These are phyloP conservation scores for Belonocnema kinseyi DNA, from an alignment of 1,140 invertebrate genomes.

Conservation along the genomic window DNA sequence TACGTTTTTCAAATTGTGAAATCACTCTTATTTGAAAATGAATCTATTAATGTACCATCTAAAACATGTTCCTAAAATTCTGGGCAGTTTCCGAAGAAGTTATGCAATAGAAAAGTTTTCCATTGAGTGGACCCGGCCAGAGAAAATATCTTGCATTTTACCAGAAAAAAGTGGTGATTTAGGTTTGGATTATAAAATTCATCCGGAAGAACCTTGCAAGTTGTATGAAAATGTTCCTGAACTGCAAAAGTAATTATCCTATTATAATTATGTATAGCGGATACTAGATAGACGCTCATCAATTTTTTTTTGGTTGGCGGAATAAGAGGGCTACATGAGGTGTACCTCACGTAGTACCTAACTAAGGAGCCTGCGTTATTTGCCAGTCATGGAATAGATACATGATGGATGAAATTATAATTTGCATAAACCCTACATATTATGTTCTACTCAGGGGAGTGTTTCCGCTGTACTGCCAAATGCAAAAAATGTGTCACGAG, in stretches of 20 bases:
- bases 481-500: too few relatives aligned
- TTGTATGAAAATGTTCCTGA: slow-evolving; percentile 75
- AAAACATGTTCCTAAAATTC: not conserved
- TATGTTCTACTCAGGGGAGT: too few relatives aligned
- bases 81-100: not conserved
- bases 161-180: slow-evolving; percentile 79
- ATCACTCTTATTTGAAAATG: not conserved
- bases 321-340: too few relatives aligned
- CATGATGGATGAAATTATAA: too few relatives aligned
- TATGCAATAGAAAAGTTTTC: not conserved
- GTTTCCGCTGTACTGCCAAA: too few relatives aligned
- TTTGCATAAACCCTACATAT: too few relatives aligned
- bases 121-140: slow-evolving; percentile 79
- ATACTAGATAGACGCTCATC: too few relatives aligned
- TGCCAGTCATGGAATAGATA: too few relatives aligned
- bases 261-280: not conserved
- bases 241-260: slow-evolving; percentile 73
- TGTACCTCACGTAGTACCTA: too few relatives aligned
- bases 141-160: slow-evolving; percentile 75
- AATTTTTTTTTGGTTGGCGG: too few relatives aligned
- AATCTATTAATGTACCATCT: not conserved
- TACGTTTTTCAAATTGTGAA: too few relatives aligned
- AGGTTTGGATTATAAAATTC: slow-evolving; percentile 67
- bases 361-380: too few relatives aligned
- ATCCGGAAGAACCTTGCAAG: slow-evolving; percentile 62